These are phyloP conservation scores for Ochropacha duplaris DNA, from an alignment of 2,888 invertebrate species.

Conservation along the genomic window DNA sequence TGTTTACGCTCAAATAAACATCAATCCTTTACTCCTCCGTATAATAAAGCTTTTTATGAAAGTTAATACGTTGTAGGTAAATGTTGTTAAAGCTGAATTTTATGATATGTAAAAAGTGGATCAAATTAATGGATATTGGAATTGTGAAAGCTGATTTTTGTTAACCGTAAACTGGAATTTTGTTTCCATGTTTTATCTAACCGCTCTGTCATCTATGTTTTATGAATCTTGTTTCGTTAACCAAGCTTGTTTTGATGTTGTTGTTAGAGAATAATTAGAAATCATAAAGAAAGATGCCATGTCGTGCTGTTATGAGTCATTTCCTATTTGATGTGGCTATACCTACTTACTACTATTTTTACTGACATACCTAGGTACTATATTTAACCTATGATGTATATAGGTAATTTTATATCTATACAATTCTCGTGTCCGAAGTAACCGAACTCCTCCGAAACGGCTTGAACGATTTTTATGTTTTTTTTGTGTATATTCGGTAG, in stretches of 20 bases:
- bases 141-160: not conserved
- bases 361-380: no score
- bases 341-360: no score
- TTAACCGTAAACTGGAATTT: not conserved
- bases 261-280: conserved; percentile 17
- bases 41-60: not conserved
- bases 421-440: no score
- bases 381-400: no score
- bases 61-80: not conserved
- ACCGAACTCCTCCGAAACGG: no score
- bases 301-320: conserved; percentile 24
- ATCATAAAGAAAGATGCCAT: conserved; percentile 33
- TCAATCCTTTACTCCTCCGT: not conserved
- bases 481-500: no score
- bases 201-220: not conserved
- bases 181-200: not conserved
- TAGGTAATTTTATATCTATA: no score
- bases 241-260: not conserved
- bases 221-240: not conserved
- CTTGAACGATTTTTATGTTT: no score
- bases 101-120: not conserved
- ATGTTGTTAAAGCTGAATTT: not conserved
- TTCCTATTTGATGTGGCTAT: conserved; percentile 16
- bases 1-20: not conserved
- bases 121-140: not conserved